These are phyloP conservation scores for Plagodis pulveraria DNA, from an alignment of 2,888 invertebrate species.

Conservation along the genomic window DNA sequence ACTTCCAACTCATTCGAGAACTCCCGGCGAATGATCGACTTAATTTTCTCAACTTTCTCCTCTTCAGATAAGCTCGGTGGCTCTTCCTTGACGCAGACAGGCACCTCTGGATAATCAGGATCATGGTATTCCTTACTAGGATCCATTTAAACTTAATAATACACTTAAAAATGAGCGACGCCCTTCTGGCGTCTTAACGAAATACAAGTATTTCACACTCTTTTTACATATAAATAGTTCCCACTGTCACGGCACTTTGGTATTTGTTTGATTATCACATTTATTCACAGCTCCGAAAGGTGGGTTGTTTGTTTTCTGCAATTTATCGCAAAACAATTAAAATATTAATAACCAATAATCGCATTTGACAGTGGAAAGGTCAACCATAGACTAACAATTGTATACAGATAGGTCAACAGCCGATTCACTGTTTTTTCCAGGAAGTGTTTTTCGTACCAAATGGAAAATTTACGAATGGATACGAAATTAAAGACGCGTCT, in stretches of 20 bases:
- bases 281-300: conserved; percentile 51
- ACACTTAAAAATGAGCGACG: conserved; percentile 55
- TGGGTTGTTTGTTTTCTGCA: conserved; percentile 44
- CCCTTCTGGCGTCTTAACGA: conserved; percentile 52
- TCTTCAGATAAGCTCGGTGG: conserved; percentile 58
- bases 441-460: background rate
- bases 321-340: conserved; percentile 53
- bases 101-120: conserved; percentile 82
- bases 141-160: conserved; percentile 65
- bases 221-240: conserved; percentile 16
- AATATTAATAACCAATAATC: conserved; percentile 58
- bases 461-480: too few species aligned
- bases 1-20: conserved; percentile 88
- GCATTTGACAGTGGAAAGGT: conserved; percentile 57
- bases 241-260: conserved; percentile 43
- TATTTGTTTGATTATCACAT: conserved; percentile 52
- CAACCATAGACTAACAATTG: conserved; percentile 2
- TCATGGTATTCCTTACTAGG: conserved; percentile 83
- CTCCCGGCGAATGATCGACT: conserved; percentile 88
- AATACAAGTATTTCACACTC: conserved; percentile 44
- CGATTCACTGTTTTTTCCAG: conserved; percentile 7
- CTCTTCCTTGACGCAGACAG: conserved; percentile 56
- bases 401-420: background rate
- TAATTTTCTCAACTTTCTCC: conserved; percentile 79
- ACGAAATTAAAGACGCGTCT: too few species aligned